Conservation (phyloP, 2,113 vertebrate species). For the Cyprinodon variegatus region DNA sequence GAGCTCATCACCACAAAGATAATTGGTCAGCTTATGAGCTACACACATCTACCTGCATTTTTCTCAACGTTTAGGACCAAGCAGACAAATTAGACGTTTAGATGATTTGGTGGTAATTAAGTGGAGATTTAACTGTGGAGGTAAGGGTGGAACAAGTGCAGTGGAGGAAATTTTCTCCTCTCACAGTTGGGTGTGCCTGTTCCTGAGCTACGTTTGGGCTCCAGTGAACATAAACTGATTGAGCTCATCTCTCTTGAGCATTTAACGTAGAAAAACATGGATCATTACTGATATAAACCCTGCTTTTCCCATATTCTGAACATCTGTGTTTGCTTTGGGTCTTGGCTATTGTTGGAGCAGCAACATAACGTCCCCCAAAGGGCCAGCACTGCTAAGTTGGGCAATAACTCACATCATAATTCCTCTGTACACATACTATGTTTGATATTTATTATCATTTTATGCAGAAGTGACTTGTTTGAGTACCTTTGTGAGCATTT, state of each 20-base stretch:
- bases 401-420: slow-evolving; percentile 52
- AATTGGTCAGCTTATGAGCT: slow-evolving; percentile 24
- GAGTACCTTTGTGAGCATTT: slow-evolving; percentile 42
- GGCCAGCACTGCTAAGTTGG: slow-evolving; percentile 53
- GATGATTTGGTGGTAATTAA: slow-evolving; percentile 6
- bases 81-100: neutral
- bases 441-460: slow-evolving; percentile 59
- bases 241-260: slow-evolving; percentile 74
- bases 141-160: slow-evolving; percentile 72
- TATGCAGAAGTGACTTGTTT: slow-evolving; percentile 23
- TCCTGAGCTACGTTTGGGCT: slow-evolving; percentile 59
- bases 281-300: slow-evolving; percentile 44
- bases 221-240: slow-evolving; percentile 61
- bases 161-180: slow-evolving; percentile 50
- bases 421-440: slow-evolving; percentile 49
- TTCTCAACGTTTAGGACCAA: neutral
- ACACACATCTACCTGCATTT: neutral
- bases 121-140: slow-evolving; percentile 12
- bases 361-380: slow-evolving; percentile 42
- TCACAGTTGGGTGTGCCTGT: slow-evolving; percentile 79
- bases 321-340: slow-evolving; percentile 76
- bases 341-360: slow-evolving; percentile 55
- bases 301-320: slow-evolving; percentile 54
- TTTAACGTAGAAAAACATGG: slow-evolving; percentile 52
- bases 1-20: slow-evolving; percentile 61